Evolutionary conservation across 2,797 vertebrate genomes (phyloP), one percentile per base, ranked within the genome.

Genomic region (Phrynocephalus forsythii): DNA sequence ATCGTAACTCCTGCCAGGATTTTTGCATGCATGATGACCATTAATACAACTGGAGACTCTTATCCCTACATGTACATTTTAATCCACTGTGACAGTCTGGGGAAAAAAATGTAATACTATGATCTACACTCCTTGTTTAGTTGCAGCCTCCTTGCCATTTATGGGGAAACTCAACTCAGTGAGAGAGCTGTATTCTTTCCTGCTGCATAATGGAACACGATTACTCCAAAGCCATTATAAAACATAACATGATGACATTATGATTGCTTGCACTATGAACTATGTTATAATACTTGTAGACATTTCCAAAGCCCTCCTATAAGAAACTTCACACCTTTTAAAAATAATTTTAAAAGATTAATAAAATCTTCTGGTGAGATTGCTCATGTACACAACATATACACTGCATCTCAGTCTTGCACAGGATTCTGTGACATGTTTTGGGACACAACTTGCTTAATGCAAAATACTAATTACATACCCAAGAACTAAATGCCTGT

Each of bases 81-180:
- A 81, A 81, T 4, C 11, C 48, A 76, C 60, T 13, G 3, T 85
- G 69, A 44, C 44, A 30, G n/a, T 52, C 44, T 56, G 52, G 9
- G 72, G 30, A 60, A n/a, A 69, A 75, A 20, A 82, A 76, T 72
- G 44, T 82, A 82, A 82, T 77, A 52, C 28, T 68, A 56, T 52
- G n/a, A 8, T 68, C 86, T 56, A 38, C 63, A 66, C 3, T 7
- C 50, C 30, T 82, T 68, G 77, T 50, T 86, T 78, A 63, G 44
- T 67, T 82, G 22, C 9, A 56, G 60, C 56, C 68, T 87, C 79
- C 79, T 87, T 82, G 79, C 86, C 86, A 82, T 87, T 77, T 87
- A 87, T 82, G 80, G 86, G 38, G 60, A 87, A 69, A 87, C 15
- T 33, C 72, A 26, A 18, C 6, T 18, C 6, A 1, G 28, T 10